Base-by-base conservation (phyloP, 2,888 invertebrate species). In the Dasysyrphus tricinctus region DNA sequence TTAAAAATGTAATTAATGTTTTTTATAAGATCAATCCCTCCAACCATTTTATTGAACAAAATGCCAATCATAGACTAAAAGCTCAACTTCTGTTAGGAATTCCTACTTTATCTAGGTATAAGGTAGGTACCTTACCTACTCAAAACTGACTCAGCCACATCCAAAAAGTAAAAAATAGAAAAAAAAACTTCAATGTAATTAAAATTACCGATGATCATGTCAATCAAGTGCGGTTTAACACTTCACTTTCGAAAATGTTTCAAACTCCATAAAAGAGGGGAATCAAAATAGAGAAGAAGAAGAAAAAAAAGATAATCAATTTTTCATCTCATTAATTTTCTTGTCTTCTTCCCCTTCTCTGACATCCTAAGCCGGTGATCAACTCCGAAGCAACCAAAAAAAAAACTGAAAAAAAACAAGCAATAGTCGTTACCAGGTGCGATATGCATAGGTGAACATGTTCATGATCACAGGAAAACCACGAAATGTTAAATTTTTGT, bases 381-480 rank as follows among this genome's bases (percentile, higher is more conserved):
- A 32, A 5, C 44, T 47, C 44, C 29, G 14, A 65, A 47, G 7
- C 1, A 12, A 37, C 24, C 24, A 16, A 19, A 42, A 29, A 24
- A 19, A 12, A 29, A 34, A n/a, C n/a, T n/a, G n/a, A 59, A 37
- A 67, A 69, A 67, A 42, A 42, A 37, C 72, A 54, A 76, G 11
- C 42, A 54, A 34, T 42, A 74, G 65, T 34, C 57, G 63, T 47
- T 75, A 72, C 86, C 79, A 82, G 82, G 86, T 82, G 89, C 91
- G 91, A 92, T 90, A 92, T 92, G 92, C 91, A 91, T 91, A 92
- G 91, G 91, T 92, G 92, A 92, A 90, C 92, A 92, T 92, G 92
- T 90, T 90, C 92, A 90, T 81, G 89, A 85, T 78, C 85, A 90
- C 92, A 92, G 92, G 92, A 92, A 92, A 92, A 92, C 92, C 92